Evolutionary conservation across 2,113 vertebrate genomes (phyloP), one percentile per base, ranked within the genome.

Genomic region (Saccopteryx leptura): DNA sequence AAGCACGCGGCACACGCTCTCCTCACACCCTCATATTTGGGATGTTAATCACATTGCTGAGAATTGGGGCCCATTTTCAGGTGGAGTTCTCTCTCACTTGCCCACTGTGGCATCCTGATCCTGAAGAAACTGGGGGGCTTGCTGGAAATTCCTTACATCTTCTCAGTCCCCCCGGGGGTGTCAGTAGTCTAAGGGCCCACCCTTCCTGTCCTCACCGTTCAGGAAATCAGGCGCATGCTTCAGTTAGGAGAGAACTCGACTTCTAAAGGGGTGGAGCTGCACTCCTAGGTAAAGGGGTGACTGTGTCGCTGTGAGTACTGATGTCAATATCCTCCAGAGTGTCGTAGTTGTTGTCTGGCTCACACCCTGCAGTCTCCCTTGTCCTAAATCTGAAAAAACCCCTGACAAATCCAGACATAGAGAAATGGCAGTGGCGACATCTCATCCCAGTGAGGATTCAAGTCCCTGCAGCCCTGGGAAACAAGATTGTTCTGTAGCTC

Each of bases 1-100:
- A 19, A 66, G 50, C 58, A 31, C 72, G 39, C 0, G 13, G 17
- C 6, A 4, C 2, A 2, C 50, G 1, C 12, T 13, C 58, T 65
- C 74, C 63, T 79, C 13, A 9, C 15, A 11, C 3, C 48, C 17
- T 52, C 14, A 28, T 69, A 31, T 19, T 14, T 33, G 26, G 13
- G n/a, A 46, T 1, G 54, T 39, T 4, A 11, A 26, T 2, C 68
- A 56, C 1, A 28, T 9, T 31, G 79, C 75, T 66, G 68, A 60
- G 61, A 56, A 21, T 11, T 5, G 13, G 39, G 50, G 60, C 23
- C 79, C 12, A 15, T 48, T 33, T 33, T 81, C 28, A 31, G 18
- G 39, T 0, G 7, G 23, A 5, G 63, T 23, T 21, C 9, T 28
- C 1, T 1, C 10, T n/a, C 7, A 1, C 9, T 66, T 3, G 11